Evolutionary conservation across 2,797 vertebrate species (phyloP).

Genomic region (Heterohyrax brucei): DNA sequence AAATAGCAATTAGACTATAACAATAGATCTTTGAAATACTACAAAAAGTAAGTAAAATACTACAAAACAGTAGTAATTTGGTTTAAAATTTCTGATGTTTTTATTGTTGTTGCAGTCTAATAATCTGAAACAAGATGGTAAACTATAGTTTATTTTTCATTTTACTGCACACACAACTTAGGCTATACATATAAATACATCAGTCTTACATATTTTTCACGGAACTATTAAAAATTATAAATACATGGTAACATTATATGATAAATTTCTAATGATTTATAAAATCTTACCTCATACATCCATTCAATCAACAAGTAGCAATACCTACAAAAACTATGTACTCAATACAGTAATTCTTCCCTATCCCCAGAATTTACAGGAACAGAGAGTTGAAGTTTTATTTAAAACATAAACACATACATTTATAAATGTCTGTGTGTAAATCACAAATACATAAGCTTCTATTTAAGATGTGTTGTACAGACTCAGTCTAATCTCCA

Average conservation of each 20-base stretch:
- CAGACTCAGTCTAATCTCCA: background rate
- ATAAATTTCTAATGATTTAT: slow-evolving; percentile 30
- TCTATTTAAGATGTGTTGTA: background rate
- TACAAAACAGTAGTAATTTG: slow-evolving; percentile 41
- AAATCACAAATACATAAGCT: slow-evolving; percentile 37
- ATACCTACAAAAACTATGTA: slow-evolving; percentile 14
- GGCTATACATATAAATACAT: slow-evolving; percentile 30
- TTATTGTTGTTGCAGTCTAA: slow-evolving; percentile 33
- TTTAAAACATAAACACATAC: slow-evolving; percentile 15
- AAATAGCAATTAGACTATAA: background rate
- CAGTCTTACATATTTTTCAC: slow-evolving; percentile 26
- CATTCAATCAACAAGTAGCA: background rate
- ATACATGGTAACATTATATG: background rate
- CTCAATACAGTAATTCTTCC: background rate
- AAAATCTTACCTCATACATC: background rate
- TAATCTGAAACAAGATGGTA: background rate
- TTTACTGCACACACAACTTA: slow-evolving; percentile 35
- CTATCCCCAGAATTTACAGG: background rate
- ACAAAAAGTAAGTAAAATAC: slow-evolving; percentile 60
- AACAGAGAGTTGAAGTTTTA: slow-evolving; percentile 30
- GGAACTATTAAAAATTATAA: slow-evolving; percentile 33
- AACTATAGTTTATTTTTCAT: slow-evolving; percentile 24
- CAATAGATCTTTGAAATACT: slow-evolving; percentile 41
- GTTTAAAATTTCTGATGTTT: slow-evolving; percentile 59
- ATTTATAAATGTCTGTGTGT: slow-evolving; percentile 26